These are phyloP conservation scores for Pseudopleuronectes americanus DNA, from an alignment of 2,797 vertebrate species.

Conservation along the genomic window DNA sequence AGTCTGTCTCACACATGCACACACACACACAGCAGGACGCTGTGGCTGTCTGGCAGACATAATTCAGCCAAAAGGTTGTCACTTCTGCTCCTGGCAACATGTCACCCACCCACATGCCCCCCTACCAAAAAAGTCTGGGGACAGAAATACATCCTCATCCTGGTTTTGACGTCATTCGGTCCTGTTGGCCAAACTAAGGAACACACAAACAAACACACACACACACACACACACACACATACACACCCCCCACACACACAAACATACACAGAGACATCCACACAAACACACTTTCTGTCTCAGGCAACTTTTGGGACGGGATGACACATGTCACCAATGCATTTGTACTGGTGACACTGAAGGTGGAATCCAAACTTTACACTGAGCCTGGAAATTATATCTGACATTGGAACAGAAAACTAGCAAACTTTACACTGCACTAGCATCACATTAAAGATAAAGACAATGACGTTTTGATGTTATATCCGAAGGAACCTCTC, in stretches of 20 bases:
- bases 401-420: slow-evolving; percentile 10
- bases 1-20: slow-evolving; percentile 41
- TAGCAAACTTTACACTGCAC: not conserved
- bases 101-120: slow-evolving; percentile 36
- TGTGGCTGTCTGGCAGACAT: slow-evolving; percentile 55
- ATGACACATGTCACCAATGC: not conserved
- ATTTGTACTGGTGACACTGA: slow-evolving; percentile 21
- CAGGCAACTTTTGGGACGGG: slow-evolving; percentile 15
- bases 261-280: slow-evolving; percentile 5
- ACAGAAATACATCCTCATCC: slow-evolving; percentile 51
- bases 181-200: slow-evolving; percentile 27
- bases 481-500: too few relatives aligned
- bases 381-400: slow-evolving; percentile 6
- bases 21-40: slow-evolving; percentile 28
- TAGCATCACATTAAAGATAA: too few relatives aligned
- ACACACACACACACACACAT: not conserved
- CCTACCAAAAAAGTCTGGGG: slow-evolving; percentile 21
- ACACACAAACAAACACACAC: slow-evolving; percentile 22
- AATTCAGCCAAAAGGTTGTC: slow-evolving; percentile 67
- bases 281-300: slow-evolving; percentile 2
- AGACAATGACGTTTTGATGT: too few relatives aligned
- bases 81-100: slow-evolving; percentile 56
- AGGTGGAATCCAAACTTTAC: slow-evolving; percentile 32
- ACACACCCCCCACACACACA: too few relatives aligned
- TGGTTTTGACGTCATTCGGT: slow-evolving; percentile 46